Conservation (phyloP, 2,797 vertebrate species). For the Lutjanus campechanus region DNA sequence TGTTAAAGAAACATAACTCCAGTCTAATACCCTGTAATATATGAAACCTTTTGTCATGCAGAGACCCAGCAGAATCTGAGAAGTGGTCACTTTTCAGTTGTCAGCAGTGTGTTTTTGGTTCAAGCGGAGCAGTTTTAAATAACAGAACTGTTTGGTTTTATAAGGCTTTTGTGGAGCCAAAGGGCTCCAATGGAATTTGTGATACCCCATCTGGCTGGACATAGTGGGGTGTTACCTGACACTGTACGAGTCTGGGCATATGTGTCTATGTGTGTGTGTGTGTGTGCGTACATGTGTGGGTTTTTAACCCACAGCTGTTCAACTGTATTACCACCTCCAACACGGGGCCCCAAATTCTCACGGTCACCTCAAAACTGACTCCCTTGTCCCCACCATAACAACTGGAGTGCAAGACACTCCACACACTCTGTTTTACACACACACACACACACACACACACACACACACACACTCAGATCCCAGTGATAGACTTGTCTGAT, state of each 20-base stretch:
- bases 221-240: conserved; percentile 57
- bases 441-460: conserved; percentile 28
- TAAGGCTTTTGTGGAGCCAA: conserved; percentile 52
- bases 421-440: conserved; percentile 22
- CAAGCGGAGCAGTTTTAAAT: conserved; percentile 51
- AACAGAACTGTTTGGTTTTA: conserved; percentile 56
- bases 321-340: conserved; percentile 67
- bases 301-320: conserved; percentile 73
- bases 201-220: conserved; percentile 50
- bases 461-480: conserved; percentile 27
- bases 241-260: conserved; percentile 39
- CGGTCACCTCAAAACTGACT: conserved; percentile 42
- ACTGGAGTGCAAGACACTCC: conserved; percentile 60
- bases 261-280: conserved; percentile 15
- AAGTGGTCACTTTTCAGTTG: conserved; percentile 6
- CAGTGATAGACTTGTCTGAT: conserved; percentile 51
- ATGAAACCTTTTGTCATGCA: conserved; percentile 7
- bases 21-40: not conserved
- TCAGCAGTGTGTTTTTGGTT: conserved; percentile 14
- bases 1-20: not conserved
- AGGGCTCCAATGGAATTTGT: conserved; percentile 32
- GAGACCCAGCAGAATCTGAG: conserved; percentile 8
- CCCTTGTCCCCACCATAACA: conserved; percentile 58
- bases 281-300: not conserved
- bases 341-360: conserved; percentile 67